Base-by-base conservation (phyloP, 2,888 invertebrate species). In the Mythimna impura region DNA sequence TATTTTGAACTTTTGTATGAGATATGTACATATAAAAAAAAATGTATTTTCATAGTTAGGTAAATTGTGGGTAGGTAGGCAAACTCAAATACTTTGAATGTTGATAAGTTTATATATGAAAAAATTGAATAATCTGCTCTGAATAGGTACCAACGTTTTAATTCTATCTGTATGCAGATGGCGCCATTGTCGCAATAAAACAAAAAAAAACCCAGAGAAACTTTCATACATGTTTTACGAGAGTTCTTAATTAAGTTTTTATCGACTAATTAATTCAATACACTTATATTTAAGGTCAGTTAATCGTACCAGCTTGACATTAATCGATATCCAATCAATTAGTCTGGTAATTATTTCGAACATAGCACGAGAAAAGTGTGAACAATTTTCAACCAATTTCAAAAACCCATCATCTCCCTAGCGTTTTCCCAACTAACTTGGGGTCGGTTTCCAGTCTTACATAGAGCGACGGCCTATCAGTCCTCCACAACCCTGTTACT, bases 211-310 rank as follows among this genome's bases (percentile, higher is more conserved):
- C 1, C 5, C n/a, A 40, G 54, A 52, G 2, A 62, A n/a, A 50
- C 52, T 36, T 52, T 65, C 43, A 66, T 75, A 66, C 34, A 58
- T 50, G 30, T 40, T 71, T 78, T 71, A 78, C 64, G 60, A 76
- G 54, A 60, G 74, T 43, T 54, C 22, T 50, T 71, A 78, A 71
- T 61, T 9, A 20, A 0, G 61, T 71, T 71, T 54, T 75, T 61
- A 79, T 76, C 50, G 34, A 43, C 6, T 9, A 66, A 66, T 57
- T 57, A 66, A 80, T 80, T 57, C 14, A 36, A 52, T 60, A 40
- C 60, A 40, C 34, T 66, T 47, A 63, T 40, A 79, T 63, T 58
- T 47, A 47, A 73, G 30, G 36, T 54, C 74, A 54, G 54, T 54
- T 71, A 63, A 52, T 72, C n/a, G 43, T 14, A 55, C 55, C 30